Base-by-base conservation (phyloP, 2,888 invertebrate species). In the Apamea anceps region DNA sequence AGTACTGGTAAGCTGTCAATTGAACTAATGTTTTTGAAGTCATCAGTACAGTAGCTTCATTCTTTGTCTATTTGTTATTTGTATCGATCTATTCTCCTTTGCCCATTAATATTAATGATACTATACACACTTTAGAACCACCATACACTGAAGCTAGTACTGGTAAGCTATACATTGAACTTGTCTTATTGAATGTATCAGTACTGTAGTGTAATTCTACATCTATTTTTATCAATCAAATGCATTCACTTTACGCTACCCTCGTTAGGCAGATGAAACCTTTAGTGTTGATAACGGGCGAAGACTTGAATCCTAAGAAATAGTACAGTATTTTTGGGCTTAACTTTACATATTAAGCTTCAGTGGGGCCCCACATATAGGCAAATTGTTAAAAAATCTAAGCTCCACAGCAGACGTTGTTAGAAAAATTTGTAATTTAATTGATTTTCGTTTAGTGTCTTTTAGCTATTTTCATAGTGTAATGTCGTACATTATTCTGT, bases 111-210 rank as follows among this genome's bases (percentile, higher is more conserved):
- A 37, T 37, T 37, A 37, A 37, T 37, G 37, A 37, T 37, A 21
- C n/a, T 51, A n/a, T 51, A 25, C 32, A 4, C 7, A 48, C 18
- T 13, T 67, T 74, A 74, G 51, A 37, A 37, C 18, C 13, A 2
- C 18, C 67, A 12, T 0, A 37, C 12, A 28, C 21, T 28, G 51
- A 66, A 66, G n/a, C 4, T 51, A 32, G 18, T 37, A n/a, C 18
- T n/a, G 76, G 76, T 76, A 76, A 76, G 48, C 62, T 32, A 21
- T 62, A 21, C 13, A 32, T 25, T 72, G 6, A 42, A 42, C 5
- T 42, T 25, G 21, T 57, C 0, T 28, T 71, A 45, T 48, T 45
- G 7, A 60, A n/a, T 60, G 12, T 28, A 28, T 42, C 18, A 21
- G 68, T 51, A 10, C 75, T 4, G 5, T 25, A 28, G 42, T 45